These are phyloP conservation scores for Nothoprocta pentlandii DNA, from an alignment of 2,113 vertebrate genomes.

Conservation along the genomic window DNA sequence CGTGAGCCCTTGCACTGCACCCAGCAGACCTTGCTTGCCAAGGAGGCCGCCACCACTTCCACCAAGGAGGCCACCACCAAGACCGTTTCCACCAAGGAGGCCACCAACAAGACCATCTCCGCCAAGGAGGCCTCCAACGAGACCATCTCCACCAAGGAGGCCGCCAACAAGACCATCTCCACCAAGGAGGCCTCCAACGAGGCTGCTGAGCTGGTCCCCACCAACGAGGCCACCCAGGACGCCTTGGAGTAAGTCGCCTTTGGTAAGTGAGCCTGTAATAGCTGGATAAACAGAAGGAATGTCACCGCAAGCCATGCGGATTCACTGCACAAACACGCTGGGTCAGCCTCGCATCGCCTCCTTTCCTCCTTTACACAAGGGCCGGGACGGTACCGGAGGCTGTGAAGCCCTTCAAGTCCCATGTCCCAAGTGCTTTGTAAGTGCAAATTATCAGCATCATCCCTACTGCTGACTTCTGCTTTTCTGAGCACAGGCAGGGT, in stretches of 20 bases:
- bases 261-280: background rate
- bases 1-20: background rate
- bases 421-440: background rate
- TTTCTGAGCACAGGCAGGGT: background rate
- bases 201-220: background rate
- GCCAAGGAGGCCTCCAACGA: rapidly evolving
- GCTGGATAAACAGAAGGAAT: slow-evolving; percentile 14
- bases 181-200: background rate
- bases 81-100: background rate
- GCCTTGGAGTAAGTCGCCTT: slow-evolving; percentile 19
- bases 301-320: background rate
- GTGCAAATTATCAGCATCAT: background rate
- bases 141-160: background rate
- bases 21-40: slow-evolving; percentile 36
- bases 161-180: rapidly evolving
- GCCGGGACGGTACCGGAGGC: background rate
- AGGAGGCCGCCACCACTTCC: background rate
- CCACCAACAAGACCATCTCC: rapidly evolving
- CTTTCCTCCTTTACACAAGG: rapidly evolving
- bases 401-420: background rate
- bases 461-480: background rate
- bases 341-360: background rate
- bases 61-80: rapidly evolving
- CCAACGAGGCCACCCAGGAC: background rate
- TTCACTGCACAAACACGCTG: background rate